These are phyloP conservation scores for Harpagifer antarcticus DNA, from an alignment of 2,797 vertebrate genomes.

Conservation along the genomic window DNA sequence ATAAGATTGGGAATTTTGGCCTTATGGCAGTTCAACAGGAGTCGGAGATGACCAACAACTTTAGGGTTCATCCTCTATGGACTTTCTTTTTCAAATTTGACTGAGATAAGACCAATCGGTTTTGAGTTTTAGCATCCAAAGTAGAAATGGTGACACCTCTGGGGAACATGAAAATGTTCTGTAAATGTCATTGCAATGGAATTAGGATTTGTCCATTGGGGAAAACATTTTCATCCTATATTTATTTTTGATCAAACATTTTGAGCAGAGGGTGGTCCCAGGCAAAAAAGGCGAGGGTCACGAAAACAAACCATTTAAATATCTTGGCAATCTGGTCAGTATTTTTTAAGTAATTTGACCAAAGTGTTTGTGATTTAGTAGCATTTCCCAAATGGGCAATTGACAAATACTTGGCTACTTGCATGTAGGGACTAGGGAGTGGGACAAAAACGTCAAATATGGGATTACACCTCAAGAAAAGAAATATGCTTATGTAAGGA, in stretches of 20 bases:
- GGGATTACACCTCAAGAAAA: constrained; percentile 28
- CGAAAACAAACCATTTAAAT: neutral
- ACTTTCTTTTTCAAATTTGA: neutral
- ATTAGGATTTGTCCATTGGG: neutral
- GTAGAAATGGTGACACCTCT: neutral
- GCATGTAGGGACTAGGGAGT: neutral
- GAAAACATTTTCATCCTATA: neutral
- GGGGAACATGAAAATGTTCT: neutral
- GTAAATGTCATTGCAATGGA: neutral
- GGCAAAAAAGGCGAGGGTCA: neutral
- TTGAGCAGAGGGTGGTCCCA: neutral
- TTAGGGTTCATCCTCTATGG: neutral
- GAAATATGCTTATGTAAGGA: constrained; percentile 12
- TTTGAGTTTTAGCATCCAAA: neutral
- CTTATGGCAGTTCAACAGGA: neutral
- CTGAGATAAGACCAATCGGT: neutral
- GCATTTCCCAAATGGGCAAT: neutral
- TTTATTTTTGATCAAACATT: neutral
- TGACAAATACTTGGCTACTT: neutral
- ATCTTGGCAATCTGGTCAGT: neutral
- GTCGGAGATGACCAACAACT: neutral
- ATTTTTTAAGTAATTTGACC: too few species aligned
- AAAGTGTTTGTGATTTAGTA: neutral
- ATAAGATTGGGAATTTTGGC: neutral
- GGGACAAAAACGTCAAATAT: constrained; percentile 17